Percentiles rank a stretch among this genome's conserved stretches.
phyloP scores from a whole-genome alignment of 1,140 invertebrate genomes.

The Tribolium madens region DNA sequence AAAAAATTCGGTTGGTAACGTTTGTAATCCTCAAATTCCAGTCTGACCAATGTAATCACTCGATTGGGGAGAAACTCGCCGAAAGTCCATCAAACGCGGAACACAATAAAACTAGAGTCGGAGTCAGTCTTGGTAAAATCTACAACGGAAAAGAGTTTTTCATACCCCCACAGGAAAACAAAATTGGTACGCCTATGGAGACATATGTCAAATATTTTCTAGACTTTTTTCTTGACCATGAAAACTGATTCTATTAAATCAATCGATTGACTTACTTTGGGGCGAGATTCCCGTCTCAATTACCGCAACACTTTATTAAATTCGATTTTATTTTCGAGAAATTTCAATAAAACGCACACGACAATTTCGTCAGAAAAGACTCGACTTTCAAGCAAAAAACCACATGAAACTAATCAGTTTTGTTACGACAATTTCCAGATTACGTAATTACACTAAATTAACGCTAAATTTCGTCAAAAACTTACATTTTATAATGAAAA shows the following conservation, averaged over 20 bases:
- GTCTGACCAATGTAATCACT: constrained; percentile 48
- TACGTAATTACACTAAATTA: constrained; percentile 31
- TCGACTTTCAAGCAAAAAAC: not conserved
- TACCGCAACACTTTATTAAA: constrained; percentile 12
- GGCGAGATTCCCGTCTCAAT: constrained; percentile 12
- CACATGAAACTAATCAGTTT: not conserved
- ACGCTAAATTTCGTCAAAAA: constrained; percentile 44
- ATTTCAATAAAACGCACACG: constrained; percentile 45
- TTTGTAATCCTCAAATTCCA: constrained; percentile 55
- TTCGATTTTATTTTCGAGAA: constrained; percentile 16
- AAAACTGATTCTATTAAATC: constrained; percentile 19
- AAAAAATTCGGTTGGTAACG: constrained; percentile 37
- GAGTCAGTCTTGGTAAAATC: constrained; percentile 12
- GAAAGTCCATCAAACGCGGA: constrained; percentile 1
- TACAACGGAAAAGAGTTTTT: not conserved
- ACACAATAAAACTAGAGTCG: too few species aligned
- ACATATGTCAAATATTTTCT: constrained; percentile 35
- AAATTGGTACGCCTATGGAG: constrained; percentile 22
- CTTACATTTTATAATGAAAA: constrained; percentile 52
- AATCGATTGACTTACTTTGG: constrained; percentile 27
- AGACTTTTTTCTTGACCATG: constrained; percentile 37
- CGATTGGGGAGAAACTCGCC: not conserved
- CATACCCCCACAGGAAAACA: not conserved
- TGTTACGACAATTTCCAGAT: not conserved
- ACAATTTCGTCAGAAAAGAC: constrained; percentile 23